Evolutionary conservation across 2,113 vertebrate genomes (phyloP), one percentile per base, ranked within the genome.

Genomic region (Oreocharis arfaki): DNA sequence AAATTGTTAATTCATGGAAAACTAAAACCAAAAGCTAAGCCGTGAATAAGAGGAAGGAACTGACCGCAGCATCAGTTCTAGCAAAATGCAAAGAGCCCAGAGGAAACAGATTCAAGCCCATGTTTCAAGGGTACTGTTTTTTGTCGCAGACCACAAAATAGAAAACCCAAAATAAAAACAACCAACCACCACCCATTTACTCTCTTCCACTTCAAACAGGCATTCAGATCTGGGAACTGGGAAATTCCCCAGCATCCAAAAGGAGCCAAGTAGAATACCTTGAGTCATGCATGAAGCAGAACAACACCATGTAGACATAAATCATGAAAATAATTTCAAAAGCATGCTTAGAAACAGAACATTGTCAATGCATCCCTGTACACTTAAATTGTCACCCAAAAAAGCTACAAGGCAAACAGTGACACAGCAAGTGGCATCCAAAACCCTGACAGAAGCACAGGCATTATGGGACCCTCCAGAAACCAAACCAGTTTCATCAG

Each of bases 101-200:
- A 65, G 63, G 39, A 88, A 78, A 78, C 7, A 55, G 32, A 67
- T 41, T 78, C 47, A 68, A 75, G 10, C 44, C 55, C 7, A 11
- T 12, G 8, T 52, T 87, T 84, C 37, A 79, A 87, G 32, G 16
- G n/a, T 68, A 56, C 16, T 11, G 3, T 0, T 42, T 90, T 77
- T 55, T 27, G 27, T 50, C 28, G 81, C 70, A 75, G 16, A 82
- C 5, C 14, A 84, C 73, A 60, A 16, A 63, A 44, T 1, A 70
- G 15, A 74, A 84, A 64, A 63, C 5, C 35, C 35, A 61, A 61
- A 61, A 61, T 39, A 33, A 32, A 27, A 71, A 9, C 35, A 47
- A 68, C 0, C 21, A 68, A 28, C 4, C 3, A 13, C 7, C 26
- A 71, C 6, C 52, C 53, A 41, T 16, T 11, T 8, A 1, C n/a